phyloP scores from a whole-genome alignment of 1,140 invertebrate genomes.

The Cydia pomonella region DNA sequence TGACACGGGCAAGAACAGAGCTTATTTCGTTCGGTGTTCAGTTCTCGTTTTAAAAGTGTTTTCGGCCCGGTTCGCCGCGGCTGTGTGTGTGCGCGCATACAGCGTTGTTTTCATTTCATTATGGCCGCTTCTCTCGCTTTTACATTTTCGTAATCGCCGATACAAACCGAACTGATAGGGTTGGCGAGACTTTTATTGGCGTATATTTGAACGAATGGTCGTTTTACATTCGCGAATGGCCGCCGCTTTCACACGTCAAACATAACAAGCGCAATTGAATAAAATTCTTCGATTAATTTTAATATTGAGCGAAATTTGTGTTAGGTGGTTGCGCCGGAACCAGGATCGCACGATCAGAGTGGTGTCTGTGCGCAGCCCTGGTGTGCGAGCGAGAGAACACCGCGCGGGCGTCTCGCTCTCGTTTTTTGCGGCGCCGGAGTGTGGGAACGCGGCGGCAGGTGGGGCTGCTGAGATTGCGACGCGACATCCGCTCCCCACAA shows the following conservation, averaged over 20 bases:
- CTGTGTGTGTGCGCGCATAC: conserved; percentile 55
- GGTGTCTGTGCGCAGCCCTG: conserved; percentile 51
- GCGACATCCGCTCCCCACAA: conserved; percentile 78
- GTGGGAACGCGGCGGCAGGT: conserved; percentile 79
- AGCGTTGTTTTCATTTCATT: conserved; percentile 76
- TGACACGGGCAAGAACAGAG: conserved; percentile 75
- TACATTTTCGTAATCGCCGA: conserved; percentile 77
- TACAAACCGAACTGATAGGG: conserved; percentile 63
- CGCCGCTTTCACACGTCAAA: conserved; percentile 45
- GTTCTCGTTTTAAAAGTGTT: conserved; percentile 74
- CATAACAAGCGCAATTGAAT: conserved; percentile 37
- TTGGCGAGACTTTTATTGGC: conserved; percentile 51
- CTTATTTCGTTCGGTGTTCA: conserved; percentile 74
- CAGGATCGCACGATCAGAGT: conserved; percentile 43
- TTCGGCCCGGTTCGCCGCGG: conserved; percentile 71
- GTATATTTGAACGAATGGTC: conserved; percentile 39
- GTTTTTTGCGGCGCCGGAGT: conserved; percentile 80
- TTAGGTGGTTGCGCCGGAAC: conserved; percentile 63
- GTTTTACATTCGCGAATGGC: conserved; percentile 36
- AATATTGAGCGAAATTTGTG: conserved; percentile 54
- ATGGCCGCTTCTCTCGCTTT: conserved; percentile 75
- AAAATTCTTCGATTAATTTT: conserved; percentile 19
- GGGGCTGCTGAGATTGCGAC: conserved; percentile 77
- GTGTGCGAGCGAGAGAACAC: conserved; percentile 60
- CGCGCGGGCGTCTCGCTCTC: conserved; percentile 54